A percentile compares a stretch with the other conserved stretches of the same genome.
Evolutionary conservation across 2,113 vertebrate genomes (phyloP).

Genomic region (Antechinus stuartii): DNA sequence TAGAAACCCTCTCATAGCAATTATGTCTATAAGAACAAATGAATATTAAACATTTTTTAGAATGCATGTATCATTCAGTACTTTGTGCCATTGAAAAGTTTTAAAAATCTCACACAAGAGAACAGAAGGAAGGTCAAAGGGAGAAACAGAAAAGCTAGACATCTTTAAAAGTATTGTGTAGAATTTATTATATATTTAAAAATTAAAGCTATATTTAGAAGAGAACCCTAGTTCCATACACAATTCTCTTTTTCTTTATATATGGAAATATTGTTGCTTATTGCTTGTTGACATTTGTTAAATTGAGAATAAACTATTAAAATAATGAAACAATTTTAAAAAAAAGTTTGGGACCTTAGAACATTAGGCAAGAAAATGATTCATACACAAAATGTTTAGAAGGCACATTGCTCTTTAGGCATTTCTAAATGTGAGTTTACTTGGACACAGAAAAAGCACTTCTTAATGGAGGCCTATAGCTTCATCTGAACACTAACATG

Average conservation of each 20-base stretch:
- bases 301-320: not conserved
- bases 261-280: not conserved
- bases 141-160: not conserved
- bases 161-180: not conserved
- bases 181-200: not conserved
- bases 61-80: not conserved
- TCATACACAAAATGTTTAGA: not conserved
- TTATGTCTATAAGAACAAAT: not conserved
- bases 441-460: not conserved
- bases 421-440: not conserved
- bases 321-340: not conserved
- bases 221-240: not conserved
- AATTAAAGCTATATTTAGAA: not conserved
- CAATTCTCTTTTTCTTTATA: not conserved
- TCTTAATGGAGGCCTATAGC: not conserved
- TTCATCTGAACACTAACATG: not conserved
- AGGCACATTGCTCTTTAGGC: not conserved
- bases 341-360: not conserved
- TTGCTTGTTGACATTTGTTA: not conserved
- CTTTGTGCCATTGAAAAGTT: not conserved
- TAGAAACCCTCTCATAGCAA: not conserved
- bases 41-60: not conserved
- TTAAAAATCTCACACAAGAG: not conserved
- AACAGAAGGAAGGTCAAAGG: not conserved
- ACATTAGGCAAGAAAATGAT: not conserved